Evolutionary conservation across 2,888 invertebrate genomes (phyloP), one percentile per base, ranked within the genome.

Genomic region (Amorpha juglandis): DNA sequence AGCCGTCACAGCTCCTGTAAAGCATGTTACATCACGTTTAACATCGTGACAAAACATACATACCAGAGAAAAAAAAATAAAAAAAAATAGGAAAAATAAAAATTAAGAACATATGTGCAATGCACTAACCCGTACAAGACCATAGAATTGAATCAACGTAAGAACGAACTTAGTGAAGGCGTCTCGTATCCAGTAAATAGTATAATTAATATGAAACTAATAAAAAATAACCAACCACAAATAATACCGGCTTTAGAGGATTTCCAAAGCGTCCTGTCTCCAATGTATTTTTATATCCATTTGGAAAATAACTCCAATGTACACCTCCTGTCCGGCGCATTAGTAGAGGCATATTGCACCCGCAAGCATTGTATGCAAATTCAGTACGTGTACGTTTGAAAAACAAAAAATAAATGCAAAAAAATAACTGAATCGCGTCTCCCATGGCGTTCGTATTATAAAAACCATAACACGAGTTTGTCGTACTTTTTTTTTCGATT

Each of bases 331-430:
- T 21, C 38, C 42, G 47, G 52, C 73, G 79, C 81, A 87, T 89
- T 89, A 88, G 88, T 85, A 78, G 75, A 76, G 76, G 83, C 91
- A 90, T 91, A 91, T 90, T 89, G 91, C 91, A 89, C 90, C 86
- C 82, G 76, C 66, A 62, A 68, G 84, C 87, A 93, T 93, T 93
- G 92, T 92, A 92, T 92, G 92, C 92, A 89, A 92, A 92, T 91
- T 66, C 58, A 72, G 80, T 80, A 89, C 91, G 88, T 92, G 92
- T 91, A 86, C 87, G 88, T 90, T 89, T 88, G 74, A 78, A 85
- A 78, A 80, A 85, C 86, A 88, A 86, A 85, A 83, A 80, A 73
- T 74, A 75, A 67, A 67, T 27, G 52, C 52, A 52, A 64, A 55
- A 64, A 51, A 63, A 53, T 58, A 65, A 45, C 35, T n/a, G 47